Conservation (phyloP, 2,113 vertebrate genomes). For the Himantopus leucocephalus region DNA sequence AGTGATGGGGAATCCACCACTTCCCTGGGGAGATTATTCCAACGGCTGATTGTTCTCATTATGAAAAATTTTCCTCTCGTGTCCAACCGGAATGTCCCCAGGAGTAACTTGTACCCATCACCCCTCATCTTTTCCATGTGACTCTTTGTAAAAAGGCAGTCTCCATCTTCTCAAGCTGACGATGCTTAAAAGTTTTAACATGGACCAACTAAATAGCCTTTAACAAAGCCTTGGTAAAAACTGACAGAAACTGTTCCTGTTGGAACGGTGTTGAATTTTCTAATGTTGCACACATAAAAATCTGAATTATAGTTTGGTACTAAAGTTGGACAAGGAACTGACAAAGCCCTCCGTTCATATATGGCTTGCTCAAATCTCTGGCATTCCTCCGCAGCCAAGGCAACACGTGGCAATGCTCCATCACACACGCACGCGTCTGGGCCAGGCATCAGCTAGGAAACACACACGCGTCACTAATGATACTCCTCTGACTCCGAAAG, state of each 20-base stretch:
- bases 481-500: background rate
- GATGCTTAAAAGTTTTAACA: background rate
- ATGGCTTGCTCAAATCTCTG: background rate
- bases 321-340: background rate
- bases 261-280: background rate
- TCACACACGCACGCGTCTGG: accelerated
- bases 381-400: background rate
- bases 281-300: background rate
- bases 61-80: background rate
- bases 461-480: accelerated
- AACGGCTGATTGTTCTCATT: background rate
- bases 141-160: background rate
- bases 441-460: background rate
- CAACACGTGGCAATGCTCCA: background rate
- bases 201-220: background rate
- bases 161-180: background rate
- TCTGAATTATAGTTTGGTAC: background rate
- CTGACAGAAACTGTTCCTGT: background rate
- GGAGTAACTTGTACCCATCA: background rate
- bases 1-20: background rate
- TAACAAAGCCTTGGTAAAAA: background rate
- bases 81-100: background rate
- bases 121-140: background rate
- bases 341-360: background rate
- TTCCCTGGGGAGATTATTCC: background rate